Evolutionary conservation across 2,113 vertebrate genomes (phyloP).

Genomic region (Urocynchramus pylzowi): DNA sequence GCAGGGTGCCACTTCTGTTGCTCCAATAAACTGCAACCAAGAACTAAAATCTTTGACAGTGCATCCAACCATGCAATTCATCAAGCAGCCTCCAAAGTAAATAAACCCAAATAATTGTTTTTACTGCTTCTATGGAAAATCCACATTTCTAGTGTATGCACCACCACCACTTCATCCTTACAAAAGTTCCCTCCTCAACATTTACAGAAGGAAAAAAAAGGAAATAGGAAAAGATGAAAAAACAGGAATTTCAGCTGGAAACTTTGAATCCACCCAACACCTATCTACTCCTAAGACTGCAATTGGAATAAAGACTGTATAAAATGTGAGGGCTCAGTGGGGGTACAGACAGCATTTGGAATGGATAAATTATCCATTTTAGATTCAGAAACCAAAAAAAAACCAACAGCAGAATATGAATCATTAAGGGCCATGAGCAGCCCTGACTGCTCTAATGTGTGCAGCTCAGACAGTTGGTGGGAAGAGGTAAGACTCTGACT

Average conservation of each 20-base stretch:
- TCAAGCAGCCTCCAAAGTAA: neutral
- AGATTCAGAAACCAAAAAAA: neutral
- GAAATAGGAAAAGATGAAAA: neutral
- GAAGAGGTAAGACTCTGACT: neutral
- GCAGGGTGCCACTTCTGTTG: constrained; percentile 8
- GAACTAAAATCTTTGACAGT: neutral
- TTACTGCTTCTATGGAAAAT: neutral
- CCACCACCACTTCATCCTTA: neutral
- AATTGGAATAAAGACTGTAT: neutral
- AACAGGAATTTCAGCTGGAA: neutral
- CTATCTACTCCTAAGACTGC: neutral
- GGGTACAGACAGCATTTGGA: neutral
- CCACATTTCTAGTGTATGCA: neutral
- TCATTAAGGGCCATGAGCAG: neutral
- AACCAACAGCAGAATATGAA: neutral
- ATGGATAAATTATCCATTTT: neutral
- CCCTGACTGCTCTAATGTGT: neutral
- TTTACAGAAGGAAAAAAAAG: neutral
- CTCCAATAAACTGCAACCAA: constrained; percentile 15
- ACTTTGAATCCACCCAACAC: neutral
- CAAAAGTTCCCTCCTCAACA: neutral
- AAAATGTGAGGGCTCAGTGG: neutral
- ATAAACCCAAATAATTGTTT: neutral
- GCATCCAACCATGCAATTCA: neutral
- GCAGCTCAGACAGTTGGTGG: neutral